These are phyloP conservation scores for Hippolais icterina DNA, from an alignment of 2,113 vertebrate genomes.

Conservation along the genomic window DNA sequence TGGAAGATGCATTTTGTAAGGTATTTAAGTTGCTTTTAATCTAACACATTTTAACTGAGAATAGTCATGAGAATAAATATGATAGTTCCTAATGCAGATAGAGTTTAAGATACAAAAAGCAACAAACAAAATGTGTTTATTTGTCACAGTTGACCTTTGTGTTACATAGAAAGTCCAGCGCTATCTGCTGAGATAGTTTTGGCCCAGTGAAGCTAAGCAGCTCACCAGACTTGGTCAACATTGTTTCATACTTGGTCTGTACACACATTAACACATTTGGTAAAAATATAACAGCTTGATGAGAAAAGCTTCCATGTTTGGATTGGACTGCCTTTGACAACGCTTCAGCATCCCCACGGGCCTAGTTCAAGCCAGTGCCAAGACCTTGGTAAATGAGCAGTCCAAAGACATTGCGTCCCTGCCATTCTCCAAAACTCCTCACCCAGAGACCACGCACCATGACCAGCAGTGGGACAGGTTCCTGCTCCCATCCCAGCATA, in stretches of 20 bases:
- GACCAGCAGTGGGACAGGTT: not conserved
- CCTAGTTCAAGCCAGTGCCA: not conserved
- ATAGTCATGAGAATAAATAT: not conserved
- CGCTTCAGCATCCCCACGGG: accelerated
- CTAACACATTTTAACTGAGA: not conserved
- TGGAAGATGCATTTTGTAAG: not conserved
- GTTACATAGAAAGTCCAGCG: not conserved
- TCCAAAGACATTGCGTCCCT: not conserved
- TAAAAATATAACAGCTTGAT: not conserved
- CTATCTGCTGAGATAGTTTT: not conserved
- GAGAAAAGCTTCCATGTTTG: constrained; percentile 12
- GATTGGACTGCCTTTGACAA: not conserved
- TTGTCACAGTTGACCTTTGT: not conserved
- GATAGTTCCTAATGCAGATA: not conserved
- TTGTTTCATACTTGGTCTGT: not conserved
- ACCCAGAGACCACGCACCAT: accelerated
- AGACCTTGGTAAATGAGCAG: not conserved
- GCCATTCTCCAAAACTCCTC: not conserved
- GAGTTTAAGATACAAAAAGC: not conserved
- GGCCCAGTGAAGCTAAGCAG: not conserved
- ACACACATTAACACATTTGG: not conserved
- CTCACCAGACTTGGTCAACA: not conserved
- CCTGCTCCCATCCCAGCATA: not conserved
- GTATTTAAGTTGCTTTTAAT: not conserved
- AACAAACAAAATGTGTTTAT: not conserved